phyloP scores from a whole-genome alignment of 2,888 invertebrate genomes.

The Parnassius smintheus region DNA sequence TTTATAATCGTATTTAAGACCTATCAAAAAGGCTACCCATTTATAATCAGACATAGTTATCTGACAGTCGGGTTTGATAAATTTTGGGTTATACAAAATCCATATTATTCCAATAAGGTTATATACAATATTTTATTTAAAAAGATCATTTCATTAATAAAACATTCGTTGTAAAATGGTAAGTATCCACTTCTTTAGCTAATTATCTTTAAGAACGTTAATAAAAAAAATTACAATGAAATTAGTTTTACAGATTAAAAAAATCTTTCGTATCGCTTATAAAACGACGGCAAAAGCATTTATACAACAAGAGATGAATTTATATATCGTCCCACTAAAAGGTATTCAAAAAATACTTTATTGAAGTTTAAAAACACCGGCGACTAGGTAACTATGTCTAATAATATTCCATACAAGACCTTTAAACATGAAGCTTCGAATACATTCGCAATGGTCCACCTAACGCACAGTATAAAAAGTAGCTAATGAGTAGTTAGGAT shows the following conservation, averaged over 20 bases:
- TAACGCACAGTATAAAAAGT: conserved; percentile 68
- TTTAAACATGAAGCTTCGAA: conserved; percentile 4
- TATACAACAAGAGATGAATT: too few relatives aligned
- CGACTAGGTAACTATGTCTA: conserved; percentile 15
- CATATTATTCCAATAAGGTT: too few relatives aligned
- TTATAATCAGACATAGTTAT: conserved; percentile 16
- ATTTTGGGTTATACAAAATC: too few relatives aligned
- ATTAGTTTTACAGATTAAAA: too few relatives aligned
- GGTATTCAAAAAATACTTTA: neutral
- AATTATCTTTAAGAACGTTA: too few relatives aligned
- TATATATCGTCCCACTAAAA: neutral
- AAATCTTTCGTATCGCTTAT: too few relatives aligned
- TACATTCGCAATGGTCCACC: conserved; percentile 59
- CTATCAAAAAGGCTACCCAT: conserved; percentile 9
- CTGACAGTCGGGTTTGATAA: neutral
- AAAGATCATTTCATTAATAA: too few relatives aligned
- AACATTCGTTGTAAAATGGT: too few relatives aligned
- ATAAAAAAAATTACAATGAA: too few relatives aligned
- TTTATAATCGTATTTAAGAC: conserved; percentile 3
- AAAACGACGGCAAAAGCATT: too few relatives aligned
- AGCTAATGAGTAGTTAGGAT: conserved; percentile 73
- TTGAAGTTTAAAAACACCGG: neutral
- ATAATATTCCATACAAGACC: neutral
- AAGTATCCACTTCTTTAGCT: too few relatives aligned
- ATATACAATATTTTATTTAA: too few relatives aligned